Conservation (phyloP, 2,888 invertebrate genomes). For the Calliphora vomitoria region DNA sequence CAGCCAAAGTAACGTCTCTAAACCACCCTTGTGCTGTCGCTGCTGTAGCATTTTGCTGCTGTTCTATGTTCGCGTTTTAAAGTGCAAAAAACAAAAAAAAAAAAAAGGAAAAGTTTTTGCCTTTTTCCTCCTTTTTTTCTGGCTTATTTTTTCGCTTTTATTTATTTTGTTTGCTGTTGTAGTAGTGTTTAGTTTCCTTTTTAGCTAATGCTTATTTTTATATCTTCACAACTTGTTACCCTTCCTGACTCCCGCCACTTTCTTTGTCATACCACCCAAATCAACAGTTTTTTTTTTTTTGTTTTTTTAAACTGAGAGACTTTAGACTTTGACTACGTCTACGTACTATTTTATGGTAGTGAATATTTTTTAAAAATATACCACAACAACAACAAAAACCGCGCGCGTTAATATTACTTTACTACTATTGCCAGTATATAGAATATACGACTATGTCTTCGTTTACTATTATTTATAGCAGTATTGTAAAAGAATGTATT, state of each 20-base stretch:
- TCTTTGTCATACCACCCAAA: conserved; percentile 39
- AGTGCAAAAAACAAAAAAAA: too few relatives aligned
- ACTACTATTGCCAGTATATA: conserved; percentile 34
- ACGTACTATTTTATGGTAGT: conserved; percentile 41
- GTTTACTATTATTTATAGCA: conserved; percentile 34
- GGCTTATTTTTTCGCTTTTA: conserved; percentile 26
- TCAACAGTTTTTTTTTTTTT: conserved; percentile 63
- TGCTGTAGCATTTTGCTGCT: conserved; percentile 41
- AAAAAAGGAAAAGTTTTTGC: conserved; percentile 66
- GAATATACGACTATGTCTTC: conserved; percentile 30
- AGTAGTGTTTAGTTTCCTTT: conserved; percentile 73
- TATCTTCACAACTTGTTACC: conserved; percentile 71
- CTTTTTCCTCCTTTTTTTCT: conserved; percentile 67
- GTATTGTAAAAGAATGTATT: conserved; percentile 20
- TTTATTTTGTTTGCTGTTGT: conserved; percentile 35
- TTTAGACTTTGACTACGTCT: conserved; percentile 51
- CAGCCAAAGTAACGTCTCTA: conserved; percentile 72
- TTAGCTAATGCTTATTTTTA: conserved; percentile 71
- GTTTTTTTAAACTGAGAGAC: conserved; percentile 40
- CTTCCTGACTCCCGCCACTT: conserved; percentile 36
- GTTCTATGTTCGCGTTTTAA: conserved; percentile 77
- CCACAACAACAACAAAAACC: conserved; percentile 52
- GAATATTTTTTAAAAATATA: conserved; percentile 40
- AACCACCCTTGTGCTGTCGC: conserved; percentile 78
- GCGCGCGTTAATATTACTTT: conserved; percentile 68